A percentile compares a stretch with the other conserved stretches of the same genome.
These are phyloP conservation scores for Lytechinus pictus DNA, from an alignment of 35 echinoderm and acorn worm genomes.

Conservation along the genomic window DNA sequence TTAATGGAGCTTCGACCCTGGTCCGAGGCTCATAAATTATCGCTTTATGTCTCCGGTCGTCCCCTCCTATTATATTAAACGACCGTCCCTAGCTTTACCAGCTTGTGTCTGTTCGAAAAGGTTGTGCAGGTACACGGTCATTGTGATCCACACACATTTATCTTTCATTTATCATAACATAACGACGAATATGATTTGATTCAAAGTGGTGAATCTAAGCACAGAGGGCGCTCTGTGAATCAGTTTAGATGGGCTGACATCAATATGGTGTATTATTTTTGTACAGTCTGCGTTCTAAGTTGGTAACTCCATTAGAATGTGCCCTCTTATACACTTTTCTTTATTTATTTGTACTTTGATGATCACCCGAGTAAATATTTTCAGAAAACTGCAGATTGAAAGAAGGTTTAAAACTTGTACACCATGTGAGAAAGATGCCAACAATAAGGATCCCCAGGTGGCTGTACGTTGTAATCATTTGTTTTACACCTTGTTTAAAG, in stretches of 20 bases:
- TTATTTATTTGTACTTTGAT: too few relatives aligned
- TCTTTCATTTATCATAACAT: not conserved
- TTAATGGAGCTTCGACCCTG: slow-evolving; percentile 6
- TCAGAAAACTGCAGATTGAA: too few relatives aligned
- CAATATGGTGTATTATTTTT: not conserved
- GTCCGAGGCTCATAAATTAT: slow-evolving; percentile 31
- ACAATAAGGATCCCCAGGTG: too few relatives aligned
- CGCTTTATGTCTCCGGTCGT: slow-evolving; percentile 21
- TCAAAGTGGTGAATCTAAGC: not conserved
- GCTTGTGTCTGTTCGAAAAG: not conserved
- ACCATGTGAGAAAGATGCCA: too few relatives aligned
- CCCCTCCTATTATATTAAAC: not conserved
- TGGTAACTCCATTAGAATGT: too few relatives aligned
- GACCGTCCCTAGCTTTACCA: not conserved
- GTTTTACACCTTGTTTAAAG: too few relatives aligned
- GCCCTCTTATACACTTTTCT: too few relatives aligned
- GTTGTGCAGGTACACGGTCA: not conserved
- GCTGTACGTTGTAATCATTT: too few relatives aligned
- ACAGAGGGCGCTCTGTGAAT: not conserved
- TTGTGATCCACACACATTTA: not conserved
- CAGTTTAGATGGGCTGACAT: not conserved
- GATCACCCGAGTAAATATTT: too few relatives aligned
- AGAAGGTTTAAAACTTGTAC: too few relatives aligned
- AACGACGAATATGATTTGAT: not conserved
- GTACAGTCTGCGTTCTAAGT: too few relatives aligned